Evolutionary conservation across 2,888 invertebrate genomes (phyloP).

Genomic region (Drosophila kuntzei): DNA sequence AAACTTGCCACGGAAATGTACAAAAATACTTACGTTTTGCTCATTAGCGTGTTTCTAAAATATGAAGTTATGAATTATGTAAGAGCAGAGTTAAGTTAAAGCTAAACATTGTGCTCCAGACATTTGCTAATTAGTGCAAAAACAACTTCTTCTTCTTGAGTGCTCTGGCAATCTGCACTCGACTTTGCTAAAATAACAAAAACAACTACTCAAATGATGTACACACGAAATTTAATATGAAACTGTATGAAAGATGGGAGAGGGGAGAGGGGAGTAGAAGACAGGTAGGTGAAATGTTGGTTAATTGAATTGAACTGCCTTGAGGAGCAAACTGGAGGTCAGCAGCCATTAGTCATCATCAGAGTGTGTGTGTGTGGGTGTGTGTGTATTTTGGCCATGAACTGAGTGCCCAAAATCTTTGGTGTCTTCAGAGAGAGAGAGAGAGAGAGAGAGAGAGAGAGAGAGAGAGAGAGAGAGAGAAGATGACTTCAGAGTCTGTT

Average conservation of each 20-base stretch:
- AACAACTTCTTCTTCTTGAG: conserved; percentile 39
- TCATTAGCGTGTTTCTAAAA: conserved; percentile 58
- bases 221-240: conserved; percentile 31
- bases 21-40: conserved; percentile 58
- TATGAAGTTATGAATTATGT: conserved; percentile 34
- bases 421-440: background rate
- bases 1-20: conserved; percentile 37
- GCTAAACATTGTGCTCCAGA: conserved; percentile 36
- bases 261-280: background rate
- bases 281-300: conserved; percentile 30
- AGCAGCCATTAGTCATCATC: conserved; percentile 60
- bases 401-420: conserved; percentile 23
- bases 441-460: background rate
- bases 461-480: background rate
- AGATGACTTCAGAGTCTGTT: conserved; percentile 40
- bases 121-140: conserved; percentile 66
- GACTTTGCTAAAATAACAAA: conserved; percentile 13
- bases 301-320: conserved; percentile 72
- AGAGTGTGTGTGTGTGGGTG: background rate
- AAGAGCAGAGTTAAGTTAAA: conserved; percentile 27
- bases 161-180: conserved; percentile 24
- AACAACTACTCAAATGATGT: conserved; percentile 25
- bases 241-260: background rate
- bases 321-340: conserved; percentile 46
- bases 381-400: conserved; percentile 40